Evolutionary conservation across 2,113 vertebrate genomes (phyloP), one percentile per base, ranked within the genome.

Genomic region (Equus quagga): DNA sequence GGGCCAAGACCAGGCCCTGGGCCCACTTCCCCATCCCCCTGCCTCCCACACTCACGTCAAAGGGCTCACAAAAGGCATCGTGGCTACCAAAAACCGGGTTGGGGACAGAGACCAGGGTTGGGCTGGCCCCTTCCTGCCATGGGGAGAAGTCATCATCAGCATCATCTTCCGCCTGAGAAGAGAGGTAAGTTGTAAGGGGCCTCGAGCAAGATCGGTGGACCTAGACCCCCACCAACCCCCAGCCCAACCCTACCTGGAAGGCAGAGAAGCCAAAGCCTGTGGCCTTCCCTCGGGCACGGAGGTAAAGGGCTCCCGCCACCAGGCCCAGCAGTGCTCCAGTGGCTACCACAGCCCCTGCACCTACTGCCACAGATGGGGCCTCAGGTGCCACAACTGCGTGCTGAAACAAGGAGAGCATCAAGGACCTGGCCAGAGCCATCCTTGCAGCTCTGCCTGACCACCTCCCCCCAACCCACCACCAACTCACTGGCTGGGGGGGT

Each of bases 61-160:
- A 99, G 1, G 99, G 99, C 28, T 99, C 99, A 33, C 95, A 93
- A 28, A 99, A 99, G 23, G 98, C 97, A 28, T 97, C 99, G 5
- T 98, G 98, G 81, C 98, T 99, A 36, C 97, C 98, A 97, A 99
- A 99, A 88, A 99, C 98, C 8, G 99, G 99, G 97, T 99, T 99
- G 4, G 99, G 99, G 84, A 99, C 99, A 19, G 99, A 99, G 46
- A 99, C 98, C 83, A 99, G 96, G 3, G 99, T 97, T 3, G 99
- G 99, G 67, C 98, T 99, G n/a, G 46, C 96, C 26, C 97, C 97
- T 79, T 44, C 98, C 89, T 97, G 98, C 98, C 98, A 98, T 1
- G 31, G 97, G 17, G 62, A 97, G 83, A 93, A 92, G 96, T 83
- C 99, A 2, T 99, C 99, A 4, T 99, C 99, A 3, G 97, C 97